Evolutionary conservation across 2,113 vertebrate genomes (phyloP), one percentile per base, ranked within the genome.

Genomic region (Datnioides undecimradiatus): DNA sequence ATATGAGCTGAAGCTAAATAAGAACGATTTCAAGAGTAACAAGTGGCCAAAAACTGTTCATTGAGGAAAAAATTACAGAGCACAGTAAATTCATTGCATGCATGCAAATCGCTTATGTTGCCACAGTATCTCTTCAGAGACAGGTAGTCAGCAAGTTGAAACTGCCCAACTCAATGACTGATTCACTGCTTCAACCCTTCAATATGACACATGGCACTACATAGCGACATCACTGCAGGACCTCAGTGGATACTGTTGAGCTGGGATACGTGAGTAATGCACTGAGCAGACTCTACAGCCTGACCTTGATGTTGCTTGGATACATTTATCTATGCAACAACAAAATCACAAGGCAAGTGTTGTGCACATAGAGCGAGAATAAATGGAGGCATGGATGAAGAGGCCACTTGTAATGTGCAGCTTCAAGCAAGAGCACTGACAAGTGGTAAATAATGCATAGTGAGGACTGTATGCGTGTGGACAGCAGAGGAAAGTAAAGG

Each of bases 381-480:
- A 80, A 64, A 79, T 59, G 55, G 34, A 41, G 51, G 33, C 72
- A 68, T 41, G 66, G 73, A 64, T 72, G 62, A 52, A 78, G 48
- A 73, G 60, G 60, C 45, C 71, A 71, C 33, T 68, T 58, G 71
- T 64, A 34, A 84, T 78, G 55, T 59, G 67, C 66, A 34, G 23
- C 70, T 25, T 43, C 46, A 71, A 43, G 59, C 57, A 38, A 65
- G 33, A 68, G 80, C 57, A 68, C 57, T 87, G 80, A 70, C 62
- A 52, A 65, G 41, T 41, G 7, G 31, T 89, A 52, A 90, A 90
- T 88, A 88, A 89, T 87, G 66, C 71, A 89, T 73, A 19, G 60
- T 19, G 57, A 76, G 69, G 55, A 34, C 21, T 25, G 79, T n/a
- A 45, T 63, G 72, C 41, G 80, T 62, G 49, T 41, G 60, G 49